Base-by-base conservation (phyloP, 2,113 vertebrate genomes). In the Etia nguti region DNA sequence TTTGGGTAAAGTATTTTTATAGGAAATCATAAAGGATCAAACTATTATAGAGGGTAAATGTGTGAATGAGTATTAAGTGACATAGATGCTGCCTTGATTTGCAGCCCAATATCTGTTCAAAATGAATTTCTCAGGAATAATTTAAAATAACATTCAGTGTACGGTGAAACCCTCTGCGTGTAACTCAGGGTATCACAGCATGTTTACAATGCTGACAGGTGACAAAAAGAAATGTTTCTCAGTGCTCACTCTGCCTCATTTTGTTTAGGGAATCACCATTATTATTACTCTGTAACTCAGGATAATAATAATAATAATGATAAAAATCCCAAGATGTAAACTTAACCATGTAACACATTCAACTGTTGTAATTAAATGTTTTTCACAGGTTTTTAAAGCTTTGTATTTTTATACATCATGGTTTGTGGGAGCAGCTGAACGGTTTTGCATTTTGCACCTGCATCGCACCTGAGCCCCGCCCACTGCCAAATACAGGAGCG, bases 131-230 rank as follows among this genome's bases (percentile, higher is more conserved):
- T 56, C 55, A 56, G 55, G 11, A 56, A 56, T 24, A 56, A 56
- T 56, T 26, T 2, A 8, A 56, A 56, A 56, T 56, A 56, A 56
- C 1, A 1, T 57, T 29, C 12, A 26, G 2, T 57, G 55, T 2
- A 8, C 24, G 0, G 8, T 9, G 56, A 57, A 29, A 7, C 56
- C 56, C 24, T 59, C 56, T 59, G 7, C 2, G 7, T 59, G 2
- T 59, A 29, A 59, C 24, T 29, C 24, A 29, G 13, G 26, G 3
- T 59, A 16, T 59, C 56, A 55, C 10, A 16, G 22, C 56, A 59
- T 0, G 56, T 57, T 9, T 2, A 59, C 56, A 9, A 0, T 29
- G 56, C 0, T 59, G 56, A 2, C 12, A 57, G 2, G 56, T 1
- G 2, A 57, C 24, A 29, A 29, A 0, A 9, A 6, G 0, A 59